These are phyloP conservation scores for Myotis brandtii DNA, from an alignment of 2,113 vertebrate genomes.

Conservation along the genomic window DNA sequence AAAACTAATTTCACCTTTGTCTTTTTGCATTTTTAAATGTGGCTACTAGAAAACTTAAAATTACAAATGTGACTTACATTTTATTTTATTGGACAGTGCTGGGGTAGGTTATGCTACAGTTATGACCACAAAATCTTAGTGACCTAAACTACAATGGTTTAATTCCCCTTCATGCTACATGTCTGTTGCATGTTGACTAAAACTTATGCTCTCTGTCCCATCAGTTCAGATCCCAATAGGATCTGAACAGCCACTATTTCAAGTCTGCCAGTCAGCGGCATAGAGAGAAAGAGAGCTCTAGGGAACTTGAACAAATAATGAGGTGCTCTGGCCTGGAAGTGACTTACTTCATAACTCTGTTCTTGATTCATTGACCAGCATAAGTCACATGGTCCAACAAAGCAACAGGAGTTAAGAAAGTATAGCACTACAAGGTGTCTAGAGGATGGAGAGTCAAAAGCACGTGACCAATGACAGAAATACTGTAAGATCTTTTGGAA, in stretches of 20 bases:
- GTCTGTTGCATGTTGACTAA: not conserved
- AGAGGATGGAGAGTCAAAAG: not conserved
- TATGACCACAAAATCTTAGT: not conserved
- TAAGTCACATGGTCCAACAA: not conserved
- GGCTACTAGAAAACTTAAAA: not conserved
- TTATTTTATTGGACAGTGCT: not conserved
- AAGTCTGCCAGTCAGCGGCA: not conserved
- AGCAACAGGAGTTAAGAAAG: not conserved
- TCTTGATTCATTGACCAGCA: not conserved
- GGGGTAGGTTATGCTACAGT: not conserved
- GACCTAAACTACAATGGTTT: not conserved
- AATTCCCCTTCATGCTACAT: not conserved
- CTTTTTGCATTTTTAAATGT: slow-evolving; percentile 1
- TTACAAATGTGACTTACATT: not conserved
- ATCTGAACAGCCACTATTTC: not conserved
- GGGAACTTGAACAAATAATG: not conserved
- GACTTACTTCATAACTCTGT: not conserved
- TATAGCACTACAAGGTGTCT: not conserved
- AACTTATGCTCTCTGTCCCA: not conserved
- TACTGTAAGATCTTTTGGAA: not conserved
- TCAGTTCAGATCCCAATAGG: not conserved
- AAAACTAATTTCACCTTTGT: not conserved
- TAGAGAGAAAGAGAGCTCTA: not conserved
- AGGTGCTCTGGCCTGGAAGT: not conserved
- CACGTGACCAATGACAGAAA: not conserved